These are phyloP conservation scores for Alca torda DNA, from an alignment of 2,797 vertebrate genomes.

Conservation along the genomic window DNA sequence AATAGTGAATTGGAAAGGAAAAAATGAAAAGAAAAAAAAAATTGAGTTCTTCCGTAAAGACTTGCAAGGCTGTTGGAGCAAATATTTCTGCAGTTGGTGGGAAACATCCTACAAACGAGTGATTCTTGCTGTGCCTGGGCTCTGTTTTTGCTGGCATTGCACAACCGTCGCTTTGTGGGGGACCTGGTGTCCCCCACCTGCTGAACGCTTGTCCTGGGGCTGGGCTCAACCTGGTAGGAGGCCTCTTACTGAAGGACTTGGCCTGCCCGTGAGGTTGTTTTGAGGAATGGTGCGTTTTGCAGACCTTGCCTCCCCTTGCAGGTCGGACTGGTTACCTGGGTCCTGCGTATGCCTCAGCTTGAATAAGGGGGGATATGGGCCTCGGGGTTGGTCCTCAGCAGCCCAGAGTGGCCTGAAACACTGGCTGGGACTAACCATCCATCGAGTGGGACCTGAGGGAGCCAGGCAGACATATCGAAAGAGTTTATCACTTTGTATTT, in stretches of 20 bases:
- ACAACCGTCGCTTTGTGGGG: neutral
- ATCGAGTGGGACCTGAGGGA: neutral
- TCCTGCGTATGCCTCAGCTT: neutral
- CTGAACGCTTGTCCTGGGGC: accelerated
- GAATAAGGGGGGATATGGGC: neutral
- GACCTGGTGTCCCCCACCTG: neutral
- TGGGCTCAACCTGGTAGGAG: neutral
- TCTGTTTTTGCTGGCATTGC: neutral
- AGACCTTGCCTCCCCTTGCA: neutral
- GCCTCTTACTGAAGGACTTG: neutral
- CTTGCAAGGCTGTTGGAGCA: neutral
- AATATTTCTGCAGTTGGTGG: conserved; percentile 4
- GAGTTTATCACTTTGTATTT: neutral
- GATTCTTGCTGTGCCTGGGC: neutral
- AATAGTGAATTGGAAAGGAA: neutral
- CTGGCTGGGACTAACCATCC: neutral
- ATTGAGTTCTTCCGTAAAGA: neutral
- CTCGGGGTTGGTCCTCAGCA: neutral
- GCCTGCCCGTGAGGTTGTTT: accelerated
- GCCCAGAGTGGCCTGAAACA: neutral
- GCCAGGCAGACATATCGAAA: neutral
- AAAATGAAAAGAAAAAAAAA: neutral
- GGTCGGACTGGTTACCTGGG: neutral
- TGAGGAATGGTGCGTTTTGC: accelerated
- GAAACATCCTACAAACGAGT: neutral